Percentiles rank a stretch among this genome's conserved stretches.
Evolutionary conservation across 1,140 invertebrate species (phyloP).

Genomic region (Drosophila kikkawai): DNA sequence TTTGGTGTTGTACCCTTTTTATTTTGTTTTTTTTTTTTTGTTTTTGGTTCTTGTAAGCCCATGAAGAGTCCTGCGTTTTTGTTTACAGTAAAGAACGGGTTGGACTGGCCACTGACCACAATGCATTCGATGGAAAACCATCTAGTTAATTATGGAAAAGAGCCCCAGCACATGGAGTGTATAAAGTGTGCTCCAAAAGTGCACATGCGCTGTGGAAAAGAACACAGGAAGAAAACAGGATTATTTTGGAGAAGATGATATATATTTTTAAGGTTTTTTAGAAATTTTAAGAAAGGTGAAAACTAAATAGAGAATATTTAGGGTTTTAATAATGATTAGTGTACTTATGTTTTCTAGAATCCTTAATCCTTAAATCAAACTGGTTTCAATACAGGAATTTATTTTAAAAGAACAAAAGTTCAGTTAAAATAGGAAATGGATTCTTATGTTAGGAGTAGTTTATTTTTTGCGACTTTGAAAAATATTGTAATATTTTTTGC

Average conservation of each 20-base stretch:
- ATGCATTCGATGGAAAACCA: slow-evolving; percentile 61
- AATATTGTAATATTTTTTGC: neutral
- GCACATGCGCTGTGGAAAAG: slow-evolving; percentile 58
- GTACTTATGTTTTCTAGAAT: neutral
- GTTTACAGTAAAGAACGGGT: slow-evolving; percentile 41
- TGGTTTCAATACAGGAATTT: neutral
- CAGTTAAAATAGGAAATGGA: no score
- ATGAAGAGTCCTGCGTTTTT: slow-evolving; percentile 36
- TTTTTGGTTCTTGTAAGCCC: slow-evolving; percentile 17
- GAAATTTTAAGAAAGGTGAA: neutral
- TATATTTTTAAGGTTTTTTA: neutral
- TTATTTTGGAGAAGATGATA: neutral
- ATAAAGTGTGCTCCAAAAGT: slow-evolving; percentile 62
- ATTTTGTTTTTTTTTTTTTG: neutral
- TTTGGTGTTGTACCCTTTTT: neutral
- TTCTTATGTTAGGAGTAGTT: neutral
- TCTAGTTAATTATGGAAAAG: slow-evolving; percentile 80
- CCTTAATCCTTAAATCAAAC: neutral
- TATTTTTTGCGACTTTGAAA: neutral
- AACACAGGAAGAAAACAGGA: slow-evolving; percentile 14
- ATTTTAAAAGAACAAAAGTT: neutral
- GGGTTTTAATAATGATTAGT: neutral
- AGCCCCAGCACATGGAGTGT: slow-evolving; percentile 25
- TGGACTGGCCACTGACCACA: slow-evolving; percentile 37
- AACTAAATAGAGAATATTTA: neutral